Conservation (phyloP, 2,113 vertebrate species). For the Taurulus bubalis region DNA sequence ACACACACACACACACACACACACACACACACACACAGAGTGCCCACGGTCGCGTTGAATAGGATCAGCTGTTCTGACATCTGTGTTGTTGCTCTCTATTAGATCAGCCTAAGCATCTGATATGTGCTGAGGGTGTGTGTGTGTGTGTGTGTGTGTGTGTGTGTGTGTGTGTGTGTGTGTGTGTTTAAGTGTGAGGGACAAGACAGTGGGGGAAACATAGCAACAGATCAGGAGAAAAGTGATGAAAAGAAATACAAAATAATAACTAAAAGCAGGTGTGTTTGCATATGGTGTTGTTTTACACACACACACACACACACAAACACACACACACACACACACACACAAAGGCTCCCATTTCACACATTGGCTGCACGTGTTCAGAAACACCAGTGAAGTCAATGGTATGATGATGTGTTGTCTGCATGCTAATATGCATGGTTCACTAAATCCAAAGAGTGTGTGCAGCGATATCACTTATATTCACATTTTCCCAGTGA, state of each 20-base stretch:
- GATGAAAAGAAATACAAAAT: conserved; percentile 25
- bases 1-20: background rate
- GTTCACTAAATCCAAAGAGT: conserved; percentile 12
- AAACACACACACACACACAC: background rate
- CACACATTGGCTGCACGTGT: conserved; percentile 23
- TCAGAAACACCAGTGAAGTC: conserved; percentile 9
- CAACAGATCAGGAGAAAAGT: conserved; percentile 16
- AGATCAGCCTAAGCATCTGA: conserved; percentile 62
- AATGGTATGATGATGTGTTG: conserved; percentile 14
- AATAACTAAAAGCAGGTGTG: conserved; percentile 41
- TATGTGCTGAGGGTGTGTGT: conserved; percentile 38
- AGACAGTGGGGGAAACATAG: background rate
- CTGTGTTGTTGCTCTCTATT: conserved; percentile 62
- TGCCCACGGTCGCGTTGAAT: conserved; percentile 40
- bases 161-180: conserved; percentile 1
- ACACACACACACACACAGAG: conserved; percentile 4
- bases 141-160: conserved; percentile 1
- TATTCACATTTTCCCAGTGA: conserved; percentile 17
- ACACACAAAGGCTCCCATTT: background rate
- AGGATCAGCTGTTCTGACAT: conserved; percentile 72
- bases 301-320: background rate
- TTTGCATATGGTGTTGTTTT: conserved; percentile 50
- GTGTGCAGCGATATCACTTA: background rate
- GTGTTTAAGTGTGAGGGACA: background rate
- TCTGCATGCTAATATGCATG: background rate